Percentiles rank a stretch among this genome's conserved stretches.
These are phyloP conservation scores for Fragum whitleyi DNA, from an alignment of 2,888 invertebrate genomes.

Conservation along the genomic window DNA sequence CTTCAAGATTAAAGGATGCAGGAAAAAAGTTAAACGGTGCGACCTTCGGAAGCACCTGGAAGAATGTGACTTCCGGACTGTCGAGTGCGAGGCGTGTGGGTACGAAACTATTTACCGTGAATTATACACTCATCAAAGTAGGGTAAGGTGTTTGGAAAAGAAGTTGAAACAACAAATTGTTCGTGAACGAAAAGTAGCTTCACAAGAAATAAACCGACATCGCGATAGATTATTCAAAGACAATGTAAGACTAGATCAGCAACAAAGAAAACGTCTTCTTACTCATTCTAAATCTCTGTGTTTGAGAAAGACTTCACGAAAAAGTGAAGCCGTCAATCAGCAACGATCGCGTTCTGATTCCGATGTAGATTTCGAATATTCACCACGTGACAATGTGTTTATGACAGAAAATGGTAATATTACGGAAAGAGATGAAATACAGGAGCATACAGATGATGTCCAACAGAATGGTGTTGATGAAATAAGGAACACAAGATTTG, in stretches of 20 bases:
- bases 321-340: slow-evolving; percentile 28
- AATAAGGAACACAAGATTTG: neutral
- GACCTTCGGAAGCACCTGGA: slow-evolving; percentile 70
- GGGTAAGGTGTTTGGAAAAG: slow-evolving; percentile 73
- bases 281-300: slow-evolving; percentile 61
- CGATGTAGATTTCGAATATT: slow-evolving; percentile 40
- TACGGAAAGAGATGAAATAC: slow-evolving; percentile 16
- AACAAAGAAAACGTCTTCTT: slow-evolving; percentile 58
- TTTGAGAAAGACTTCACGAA: neutral
- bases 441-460: neutral
- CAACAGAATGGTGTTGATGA: neutral
- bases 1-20: slow-evolving; percentile 68
- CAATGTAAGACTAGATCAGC: slow-evolving; percentile 62
- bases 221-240: slow-evolving; percentile 62
- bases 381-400: slow-evolving; percentile 54
- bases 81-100: slow-evolving; percentile 77
- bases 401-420: slow-evolving; percentile 45
- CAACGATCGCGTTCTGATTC: slow-evolving; percentile 25
- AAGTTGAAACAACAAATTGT: slow-evolving; percentile 76
- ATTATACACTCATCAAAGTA: slow-evolving; percentile 75
- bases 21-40: slow-evolving; percentile 66
- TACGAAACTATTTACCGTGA: slow-evolving; percentile 69
- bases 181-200: slow-evolving; percentile 63
- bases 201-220: slow-evolving; percentile 68
- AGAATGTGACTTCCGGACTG: slow-evolving; percentile 72